Conservation (phyloP, 2,113 vertebrate genomes). For the Pachyramphus minor region DNA sequence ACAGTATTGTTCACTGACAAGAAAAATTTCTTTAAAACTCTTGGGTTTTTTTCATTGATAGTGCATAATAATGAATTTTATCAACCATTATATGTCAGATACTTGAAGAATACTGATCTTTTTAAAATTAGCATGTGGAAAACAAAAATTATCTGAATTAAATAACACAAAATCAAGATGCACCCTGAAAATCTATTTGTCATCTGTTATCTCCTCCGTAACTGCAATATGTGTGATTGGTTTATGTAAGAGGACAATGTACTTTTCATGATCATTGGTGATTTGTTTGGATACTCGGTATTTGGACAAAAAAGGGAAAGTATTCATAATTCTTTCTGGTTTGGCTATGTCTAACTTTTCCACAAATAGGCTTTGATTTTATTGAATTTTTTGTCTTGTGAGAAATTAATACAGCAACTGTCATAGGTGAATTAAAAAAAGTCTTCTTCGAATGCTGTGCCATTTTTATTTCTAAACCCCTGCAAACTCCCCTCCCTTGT, state of each 20-base stretch:
- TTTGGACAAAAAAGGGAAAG: not conserved
- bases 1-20: not conserved
- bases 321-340: not conserved
- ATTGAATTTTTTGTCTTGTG: not conserved
- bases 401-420: not conserved
- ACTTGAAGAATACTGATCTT: not conserved
- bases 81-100: not conserved
- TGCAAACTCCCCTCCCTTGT: not conserved
- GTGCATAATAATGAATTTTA: not conserved
- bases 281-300: not conserved
- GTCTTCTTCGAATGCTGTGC: not conserved
- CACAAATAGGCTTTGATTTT: not conserved
- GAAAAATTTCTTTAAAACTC: not conserved
- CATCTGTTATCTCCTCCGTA: not conserved
- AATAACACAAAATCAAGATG: not conserved
- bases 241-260: fast-evolving
- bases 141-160: not conserved
- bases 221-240: not conserved
- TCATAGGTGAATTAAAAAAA: not conserved
- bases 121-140: not conserved
- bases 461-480: not conserved
- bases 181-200: not conserved
- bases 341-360: not conserved
- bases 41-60: not conserved
- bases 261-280: not conserved